A percentile compares a stretch with the other conserved stretches of the same genome.
Evolutionary conservation across 2,888 invertebrate genomes (phyloP).

Genomic region (Tanypteryx hageni): DNA sequence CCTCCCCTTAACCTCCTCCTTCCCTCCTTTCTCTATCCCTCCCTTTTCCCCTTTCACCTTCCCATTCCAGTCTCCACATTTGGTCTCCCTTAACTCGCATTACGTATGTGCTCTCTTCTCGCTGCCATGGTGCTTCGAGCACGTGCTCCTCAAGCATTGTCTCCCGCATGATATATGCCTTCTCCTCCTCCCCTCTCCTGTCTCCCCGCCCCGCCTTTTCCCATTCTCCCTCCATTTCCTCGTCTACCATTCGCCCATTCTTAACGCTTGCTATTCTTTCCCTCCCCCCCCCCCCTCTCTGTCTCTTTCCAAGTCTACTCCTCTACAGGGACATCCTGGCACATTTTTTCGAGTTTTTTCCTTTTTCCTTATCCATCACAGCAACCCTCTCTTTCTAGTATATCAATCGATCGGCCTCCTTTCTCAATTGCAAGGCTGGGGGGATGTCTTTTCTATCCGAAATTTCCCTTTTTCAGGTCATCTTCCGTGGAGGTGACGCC

Average conservation of each 20-base stretch:
- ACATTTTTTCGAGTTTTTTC: not conserved
- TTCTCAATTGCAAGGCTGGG: not conserved
- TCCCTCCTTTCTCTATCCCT: not conserved
- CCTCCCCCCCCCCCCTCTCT: not conserved
- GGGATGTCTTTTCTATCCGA: not conserved
- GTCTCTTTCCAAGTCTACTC: not conserved
- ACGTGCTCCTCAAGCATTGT: constrained; percentile 42
- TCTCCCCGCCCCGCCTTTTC: not conserved
- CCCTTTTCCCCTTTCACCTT: not conserved
- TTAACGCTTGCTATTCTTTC: not conserved
- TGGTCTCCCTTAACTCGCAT: constrained; percentile 17
- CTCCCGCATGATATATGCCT: not conserved
- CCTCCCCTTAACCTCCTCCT: no score
- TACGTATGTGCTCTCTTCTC: not conserved
- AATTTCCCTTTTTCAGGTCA: not conserved
- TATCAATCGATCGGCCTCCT: constrained; percentile 46
- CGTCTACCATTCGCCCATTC: not conserved
- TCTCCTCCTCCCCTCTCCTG: not conserved
- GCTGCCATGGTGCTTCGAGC: constrained; percentile 33
- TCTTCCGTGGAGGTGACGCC: not conserved
- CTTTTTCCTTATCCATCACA: not conserved
- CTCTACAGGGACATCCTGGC: not conserved
- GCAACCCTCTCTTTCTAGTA: not conserved
- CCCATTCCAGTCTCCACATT: not conserved
- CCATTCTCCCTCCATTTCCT: not conserved